A percentile compares a stretch with the other conserved stretches of the same genome.
Evolutionary conservation across 2,797 vertebrate genomes (phyloP).

Genomic region (Furcifer pardalis): DNA sequence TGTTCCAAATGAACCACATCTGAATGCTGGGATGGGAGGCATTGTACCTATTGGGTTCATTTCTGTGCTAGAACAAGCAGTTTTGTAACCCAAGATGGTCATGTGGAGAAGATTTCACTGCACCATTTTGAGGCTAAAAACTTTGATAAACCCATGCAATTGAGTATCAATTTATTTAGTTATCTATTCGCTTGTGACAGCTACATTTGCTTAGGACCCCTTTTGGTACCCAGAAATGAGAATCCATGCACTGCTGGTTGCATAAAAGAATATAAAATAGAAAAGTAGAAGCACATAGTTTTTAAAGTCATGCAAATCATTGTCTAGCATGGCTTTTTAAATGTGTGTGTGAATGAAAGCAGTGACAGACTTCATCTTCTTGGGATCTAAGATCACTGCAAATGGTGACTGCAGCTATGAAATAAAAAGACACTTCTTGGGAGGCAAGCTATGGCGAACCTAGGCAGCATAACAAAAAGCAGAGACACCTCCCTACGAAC

Average conservation of each 20-base stretch:
- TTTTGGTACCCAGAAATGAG: background rate
- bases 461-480: too few relatives aligned
- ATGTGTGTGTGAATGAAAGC: too few relatives aligned
- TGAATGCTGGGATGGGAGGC: constrained; percentile 1
- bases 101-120: background rate
- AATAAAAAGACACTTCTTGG: too few relatives aligned
- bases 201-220: background rate
- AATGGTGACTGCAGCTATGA: too few relatives aligned
- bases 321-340: too few relatives aligned
- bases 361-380: too few relatives aligned
- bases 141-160: background rate
- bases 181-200: background rate
- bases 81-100: fast-evolving
- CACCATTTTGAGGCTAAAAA: background rate
- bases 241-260: fast-evolving
- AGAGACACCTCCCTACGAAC: too few relatives aligned
- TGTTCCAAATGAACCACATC: background rate
- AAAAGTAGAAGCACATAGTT: background rate
- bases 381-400: too few relatives aligned
- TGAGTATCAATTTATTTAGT: background rate
- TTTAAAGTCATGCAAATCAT: too few relatives aligned
- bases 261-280: fast-evolving
- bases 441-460: too few relatives aligned
- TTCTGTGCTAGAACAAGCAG: background rate
- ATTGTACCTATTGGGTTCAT: background rate